phyloP scores from a whole-genome alignment of 2,888 invertebrate genomes.

The Nemapogon koenigi region DNA sequence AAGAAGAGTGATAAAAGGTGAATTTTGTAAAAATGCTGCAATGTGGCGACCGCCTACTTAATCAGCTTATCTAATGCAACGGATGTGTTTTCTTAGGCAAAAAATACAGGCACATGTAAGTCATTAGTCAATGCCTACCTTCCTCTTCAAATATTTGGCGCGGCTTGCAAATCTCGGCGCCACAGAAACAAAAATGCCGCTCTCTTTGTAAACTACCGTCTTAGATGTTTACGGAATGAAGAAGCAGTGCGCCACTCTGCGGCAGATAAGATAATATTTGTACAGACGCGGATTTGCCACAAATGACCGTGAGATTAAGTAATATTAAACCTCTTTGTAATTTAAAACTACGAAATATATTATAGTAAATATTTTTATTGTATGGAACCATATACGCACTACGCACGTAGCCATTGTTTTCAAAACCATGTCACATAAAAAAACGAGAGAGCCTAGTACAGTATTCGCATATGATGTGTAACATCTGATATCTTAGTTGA shows the following conservation, averaged over 20 bases:
- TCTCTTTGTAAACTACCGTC: conserved; percentile 22
- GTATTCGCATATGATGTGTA: too few species aligned
- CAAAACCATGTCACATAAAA: too few species aligned
- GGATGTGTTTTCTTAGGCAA: conserved; percentile 23
- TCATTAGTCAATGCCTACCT: conserved; percentile 46
- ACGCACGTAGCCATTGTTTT: too few species aligned
- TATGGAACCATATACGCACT: too few species aligned
- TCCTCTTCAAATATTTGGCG: conserved; percentile 53
- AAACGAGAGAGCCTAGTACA: too few species aligned
- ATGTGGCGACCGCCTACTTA: too few species aligned
- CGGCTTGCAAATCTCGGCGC: conserved; percentile 52
- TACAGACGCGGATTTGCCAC: conserved; percentile 50
- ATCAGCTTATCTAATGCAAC: conserved; percentile 24
- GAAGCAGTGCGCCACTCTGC: too few species aligned
- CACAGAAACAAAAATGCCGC: conserved; percentile 29
- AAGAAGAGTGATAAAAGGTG: too few species aligned
- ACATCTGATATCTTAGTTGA: too few species aligned
- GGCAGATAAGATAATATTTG: conserved; percentile 55
- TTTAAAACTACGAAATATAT: too few species aligned
- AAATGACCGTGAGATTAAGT: conserved; percentile 58
- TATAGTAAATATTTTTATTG: too few species aligned
- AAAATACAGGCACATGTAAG: conserved; percentile 43
- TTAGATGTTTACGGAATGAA: not conserved
- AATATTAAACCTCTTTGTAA: conserved; percentile 20
- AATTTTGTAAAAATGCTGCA: too few species aligned